Evolutionary conservation across 2,113 vertebrate species (phyloP).

Genomic region (Diadophis punctatus): DNA sequence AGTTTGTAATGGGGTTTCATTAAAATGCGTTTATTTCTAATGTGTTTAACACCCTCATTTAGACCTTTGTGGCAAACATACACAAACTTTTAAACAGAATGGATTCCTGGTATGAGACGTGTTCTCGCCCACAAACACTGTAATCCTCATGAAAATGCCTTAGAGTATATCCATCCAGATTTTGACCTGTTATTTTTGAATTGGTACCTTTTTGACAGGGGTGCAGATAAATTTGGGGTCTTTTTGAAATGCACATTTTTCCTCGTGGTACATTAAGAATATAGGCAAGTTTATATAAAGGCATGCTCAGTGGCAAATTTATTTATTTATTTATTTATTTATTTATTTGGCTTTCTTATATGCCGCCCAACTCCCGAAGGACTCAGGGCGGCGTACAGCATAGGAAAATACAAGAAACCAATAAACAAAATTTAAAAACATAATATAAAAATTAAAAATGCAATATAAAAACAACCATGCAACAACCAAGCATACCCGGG

Average conservation of each 20-base stretch:
- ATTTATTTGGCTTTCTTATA: too few species aligned
- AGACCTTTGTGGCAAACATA: neutral
- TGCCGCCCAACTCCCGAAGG: too few species aligned
- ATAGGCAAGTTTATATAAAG: conserved; percentile 31
- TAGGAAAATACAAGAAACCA: too few species aligned
- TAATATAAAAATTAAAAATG: too few species aligned
- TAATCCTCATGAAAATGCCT: neutral
- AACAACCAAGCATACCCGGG: too few species aligned
- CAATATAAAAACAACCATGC: too few species aligned
- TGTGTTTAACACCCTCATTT: neutral
- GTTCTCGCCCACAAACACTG: neutral
- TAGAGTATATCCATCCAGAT: neutral
- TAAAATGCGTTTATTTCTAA: neutral
- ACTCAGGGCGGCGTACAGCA: too few species aligned
- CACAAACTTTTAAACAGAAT: neutral
- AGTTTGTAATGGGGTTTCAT: neutral
- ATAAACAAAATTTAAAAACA: too few species aligned
- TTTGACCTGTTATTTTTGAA: neutral
- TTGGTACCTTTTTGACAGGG: neutral
- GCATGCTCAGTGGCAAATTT: conserved; percentile 37
- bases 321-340: too few species aligned
- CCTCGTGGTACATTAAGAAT: neutral
- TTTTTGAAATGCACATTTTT: neutral
- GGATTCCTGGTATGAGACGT: neutral
- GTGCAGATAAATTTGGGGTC: neutral